Conservation (phyloP, 35 echinoderm and acorn worm species). For the Strongylocentrotus purpuratus region DNA sequence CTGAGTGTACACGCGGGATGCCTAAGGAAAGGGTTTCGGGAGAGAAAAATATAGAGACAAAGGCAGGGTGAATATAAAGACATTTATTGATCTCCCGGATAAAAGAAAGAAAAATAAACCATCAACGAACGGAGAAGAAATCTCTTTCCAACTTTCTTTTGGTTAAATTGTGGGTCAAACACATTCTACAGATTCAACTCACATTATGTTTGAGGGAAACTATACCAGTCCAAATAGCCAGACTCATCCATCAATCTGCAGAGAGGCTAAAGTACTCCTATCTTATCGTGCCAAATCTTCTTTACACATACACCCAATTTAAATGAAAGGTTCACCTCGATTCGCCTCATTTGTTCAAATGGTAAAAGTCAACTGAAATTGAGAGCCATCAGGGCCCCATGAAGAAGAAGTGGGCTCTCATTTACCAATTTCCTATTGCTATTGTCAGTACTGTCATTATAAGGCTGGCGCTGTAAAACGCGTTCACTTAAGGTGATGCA, state of each 20-base stretch:
- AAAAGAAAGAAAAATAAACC: background rate
- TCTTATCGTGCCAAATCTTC: background rate
- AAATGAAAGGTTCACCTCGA: constrained; percentile 22
- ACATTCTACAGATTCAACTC: background rate
- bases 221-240: background rate
- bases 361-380: constrained; percentile 44
- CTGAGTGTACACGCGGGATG: too few species aligned
- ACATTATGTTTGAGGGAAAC: background rate
- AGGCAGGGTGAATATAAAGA: background rate
- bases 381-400: background rate
- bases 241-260: background rate
- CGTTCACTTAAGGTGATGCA: background rate
- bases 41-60: too few species aligned
- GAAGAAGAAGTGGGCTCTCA: background rate
- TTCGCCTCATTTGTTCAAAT: background rate
- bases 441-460: background rate
- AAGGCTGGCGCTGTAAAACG: background rate
- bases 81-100: background rate
- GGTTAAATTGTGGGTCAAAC: background rate
- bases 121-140: background rate
- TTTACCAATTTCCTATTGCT: constrained; percentile 16
- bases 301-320: background rate
- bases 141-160: background rate
- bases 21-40: background rate
- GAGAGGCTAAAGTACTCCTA: background rate